Conservation (phyloP, 2,797 vertebrate genomes). For the Anas capensis region DNA sequence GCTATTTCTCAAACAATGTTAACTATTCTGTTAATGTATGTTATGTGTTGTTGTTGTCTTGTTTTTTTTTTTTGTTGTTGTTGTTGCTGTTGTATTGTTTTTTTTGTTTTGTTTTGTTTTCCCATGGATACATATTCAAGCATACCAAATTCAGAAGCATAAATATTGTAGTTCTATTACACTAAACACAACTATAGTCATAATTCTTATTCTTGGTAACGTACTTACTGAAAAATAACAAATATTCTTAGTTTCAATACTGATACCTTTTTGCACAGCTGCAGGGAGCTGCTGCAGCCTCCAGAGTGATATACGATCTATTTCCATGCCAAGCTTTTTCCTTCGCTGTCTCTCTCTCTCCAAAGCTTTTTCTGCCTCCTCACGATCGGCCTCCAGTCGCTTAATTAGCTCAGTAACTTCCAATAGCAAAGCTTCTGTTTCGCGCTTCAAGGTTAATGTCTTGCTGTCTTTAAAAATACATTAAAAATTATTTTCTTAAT, state of each 20-base stretch:
- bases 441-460: conserved; percentile 77
- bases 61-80: no score
- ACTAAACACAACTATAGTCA: not conserved
- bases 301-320: conserved; percentile 83
- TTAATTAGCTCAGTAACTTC: conserved; percentile 86
- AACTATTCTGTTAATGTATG: not conserved
- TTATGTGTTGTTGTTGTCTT: not conserved
- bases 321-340: conserved; percentile 75
- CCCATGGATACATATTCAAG: not conserved
- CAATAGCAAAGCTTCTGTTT: conserved; percentile 83
- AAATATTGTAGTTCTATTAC: not conserved
- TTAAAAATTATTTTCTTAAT: conserved; percentile 49
- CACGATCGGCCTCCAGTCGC: conserved; percentile 86
- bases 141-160: not conserved
- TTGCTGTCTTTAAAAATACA: conserved; percentile 61
- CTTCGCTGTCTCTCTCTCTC: conserved; percentile 80
- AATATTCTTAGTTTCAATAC: not conserved
- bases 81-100: not conserved
- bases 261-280: conserved; percentile 84
- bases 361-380: conserved; percentile 85
- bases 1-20: not conserved
- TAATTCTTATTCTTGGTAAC: not conserved
- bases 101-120: not conserved
- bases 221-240: not conserved
- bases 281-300: conserved; percentile 82